Evolutionary conservation across 1,140 invertebrate genomes (phyloP), one percentile per base, ranked within the genome.

Genomic region (Penaeus chinensis): DNA sequence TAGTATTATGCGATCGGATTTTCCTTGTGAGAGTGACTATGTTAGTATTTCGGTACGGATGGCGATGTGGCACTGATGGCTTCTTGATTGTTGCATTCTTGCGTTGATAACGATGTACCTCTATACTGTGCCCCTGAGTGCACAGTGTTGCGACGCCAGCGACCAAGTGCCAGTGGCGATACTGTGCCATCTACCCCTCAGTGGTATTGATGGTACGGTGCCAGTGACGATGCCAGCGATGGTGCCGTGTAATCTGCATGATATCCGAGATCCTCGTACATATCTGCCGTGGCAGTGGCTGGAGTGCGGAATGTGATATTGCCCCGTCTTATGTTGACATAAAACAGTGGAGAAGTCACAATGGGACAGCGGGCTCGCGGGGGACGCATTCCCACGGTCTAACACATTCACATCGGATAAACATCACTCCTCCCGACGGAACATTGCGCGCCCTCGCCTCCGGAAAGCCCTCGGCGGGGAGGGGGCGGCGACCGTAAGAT

Each of bases 281-380:
- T 54, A 54, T 54, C 16, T 16, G 42, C 47, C 11, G 66, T 60
- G 82, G 76, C 37, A 47, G 47, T 74, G 66, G 69, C n/a, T 32
- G 47, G n/a, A 20, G 60, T n/a, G 82, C n/a, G 82, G 82, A 84
- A 84, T 84, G 82, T 60, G 71, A 84, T 66, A 84, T 84, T 84
- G 82, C 82, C 19, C 16, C 10, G 69, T 42, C 82, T 61, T 54
- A 22, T 16, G n/a, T 71, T 62, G 47, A 84, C 62, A 84, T 84
- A 84, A 76, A 84, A 84, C 66, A 71, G 66, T 37, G 37, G n/a
- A 60, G 47, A 60, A 74, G 69, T 74, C 69, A 76, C 69, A 84
- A 74, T 74, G 47, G 69, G 42, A 76, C 82, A 60, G 27, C 66
- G 27, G 47, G 61, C 37, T 27, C 19, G 32, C n/a, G 66, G n/a